Conservation (phyloP, 2,113 vertebrate species). For the Ahaetulla prasina region DNA sequence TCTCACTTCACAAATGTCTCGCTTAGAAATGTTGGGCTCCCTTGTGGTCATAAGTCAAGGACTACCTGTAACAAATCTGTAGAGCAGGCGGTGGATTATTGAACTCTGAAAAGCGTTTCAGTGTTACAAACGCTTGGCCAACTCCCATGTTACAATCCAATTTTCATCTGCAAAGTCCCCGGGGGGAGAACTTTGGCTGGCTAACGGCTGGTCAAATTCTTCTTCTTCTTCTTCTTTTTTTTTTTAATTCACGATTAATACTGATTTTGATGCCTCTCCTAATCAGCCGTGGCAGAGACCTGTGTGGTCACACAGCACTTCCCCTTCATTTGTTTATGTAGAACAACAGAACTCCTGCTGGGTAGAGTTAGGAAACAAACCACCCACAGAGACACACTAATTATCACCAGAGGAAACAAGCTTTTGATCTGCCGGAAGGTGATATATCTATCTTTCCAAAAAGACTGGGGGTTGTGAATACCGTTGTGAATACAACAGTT, state of each 20-base stretch:
- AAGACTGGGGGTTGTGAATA: constrained; percentile 20
- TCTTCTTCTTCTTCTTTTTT: no score
- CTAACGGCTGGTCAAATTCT: constrained; percentile 21
- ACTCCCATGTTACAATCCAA: not conserved
- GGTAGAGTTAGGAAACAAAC: constrained; percentile 49
- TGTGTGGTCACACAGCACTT: constrained; percentile 33
- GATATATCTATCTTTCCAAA: constrained; percentile 39
- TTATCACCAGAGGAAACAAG: constrained; percentile 56
- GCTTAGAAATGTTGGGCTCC: no score
- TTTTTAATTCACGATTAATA: constrained; percentile 19
- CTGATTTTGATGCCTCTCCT: constrained; percentile 46
- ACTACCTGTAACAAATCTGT: no score
- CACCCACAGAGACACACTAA: constrained; percentile 48
- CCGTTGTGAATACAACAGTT: no score
- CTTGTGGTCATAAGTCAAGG: no score
- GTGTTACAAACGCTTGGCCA: not conserved
- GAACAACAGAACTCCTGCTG: constrained; percentile 39
- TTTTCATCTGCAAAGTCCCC: not conserved
- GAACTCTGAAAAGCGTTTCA: not conserved
- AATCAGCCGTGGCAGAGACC: constrained; percentile 56
- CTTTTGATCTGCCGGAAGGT: constrained; percentile 46
- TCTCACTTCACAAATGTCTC: not conserved
- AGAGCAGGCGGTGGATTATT: no score
- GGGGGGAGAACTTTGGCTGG: constrained; percentile 10
- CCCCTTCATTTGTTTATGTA: constrained; percentile 38